These are phyloP conservation scores for Trematomus bernacchii DNA, from an alignment of 2,797 vertebrate genomes.

Conservation along the genomic window DNA sequence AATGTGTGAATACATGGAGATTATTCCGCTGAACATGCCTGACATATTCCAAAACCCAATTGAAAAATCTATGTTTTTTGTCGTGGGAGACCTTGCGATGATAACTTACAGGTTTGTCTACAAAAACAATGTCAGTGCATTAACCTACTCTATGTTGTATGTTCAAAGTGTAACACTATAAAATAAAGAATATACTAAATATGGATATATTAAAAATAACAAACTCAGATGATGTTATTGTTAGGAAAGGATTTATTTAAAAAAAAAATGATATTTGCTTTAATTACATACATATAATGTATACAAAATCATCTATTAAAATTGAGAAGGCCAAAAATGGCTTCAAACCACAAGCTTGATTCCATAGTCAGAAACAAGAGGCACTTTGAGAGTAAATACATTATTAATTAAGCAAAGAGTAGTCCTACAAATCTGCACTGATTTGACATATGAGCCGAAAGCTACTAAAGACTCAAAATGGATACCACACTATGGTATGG, in stretches of 20 bases:
- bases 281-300: constrained; percentile 32
- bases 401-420: constrained; percentile 11
- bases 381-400: constrained; percentile 39
- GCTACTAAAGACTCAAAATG: constrained; percentile 1
- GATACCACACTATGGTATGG: not conserved
- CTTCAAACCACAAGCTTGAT: constrained; percentile 9
- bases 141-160: no score
- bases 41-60: no score
- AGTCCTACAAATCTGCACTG: not conserved
- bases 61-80: no score
- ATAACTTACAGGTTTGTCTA: no score
- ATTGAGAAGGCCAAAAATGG: not conserved
- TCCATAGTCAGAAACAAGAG: constrained; percentile 29
- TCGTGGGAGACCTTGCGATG: no score
- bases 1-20: no score
- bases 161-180: no score
- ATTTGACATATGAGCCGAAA: not conserved
- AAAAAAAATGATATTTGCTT: constrained; percentile 23
- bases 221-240: not conserved
- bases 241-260: constrained; percentile 34
- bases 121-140: no score
- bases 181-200: no score
- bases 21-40: no score
- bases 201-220: not conserved
- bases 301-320: constrained; percentile 47